Base-by-base conservation (phyloP, 2,888 invertebrate species). In the Muschampia plurimacula region DNA sequence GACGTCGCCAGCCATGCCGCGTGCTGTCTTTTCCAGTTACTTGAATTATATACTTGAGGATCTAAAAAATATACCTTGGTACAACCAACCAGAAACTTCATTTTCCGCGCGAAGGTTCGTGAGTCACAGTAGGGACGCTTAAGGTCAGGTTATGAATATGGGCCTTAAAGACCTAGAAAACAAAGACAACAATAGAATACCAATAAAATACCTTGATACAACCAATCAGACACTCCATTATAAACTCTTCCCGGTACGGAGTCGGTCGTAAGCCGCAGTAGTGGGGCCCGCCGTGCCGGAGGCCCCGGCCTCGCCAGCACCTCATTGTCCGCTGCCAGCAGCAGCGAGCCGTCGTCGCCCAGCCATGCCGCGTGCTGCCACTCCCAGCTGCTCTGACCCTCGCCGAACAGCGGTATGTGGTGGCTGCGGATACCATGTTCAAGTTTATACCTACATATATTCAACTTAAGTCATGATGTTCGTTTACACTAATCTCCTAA, bases 211-310 rank as follows among this genome's bases (percentile, higher is more conserved):
- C 98, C 98, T 96, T 99, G 99, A 93, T 99, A 99, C 41, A 99
- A 93, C 99, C 99, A 99, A 89, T 99, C 99, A 22, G 99, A 97
- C 46, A 99, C 96, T 70, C 99, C 99, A 89, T 99, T 99, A 94
- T 97, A 98, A 73, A 99, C 95, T 72, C 96, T 92, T 73, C 97
- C 97, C n/a, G 97, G 96, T 78, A 95, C 91, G 46, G 97, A 97
- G 67, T 97, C 97, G 84, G 95, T 95, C 67, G 98, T 98, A 84
- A 98, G 95, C 66, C 96, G 95, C 72, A 95, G 92, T 80, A 97
- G 96, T 0, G 92, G 92, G 9, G 95, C 92, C 76, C 96, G 94
- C 77, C 96, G 96, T 4, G 95, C 95, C 66, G 96, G 95, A 1
- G 97, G 97, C 63, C 97, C 92, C 79, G 96, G 95, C 82, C 97